Evolutionary conservation across 2,113 vertebrate species (phyloP).

Genomic region (Tylochromis polylepis): DNA sequence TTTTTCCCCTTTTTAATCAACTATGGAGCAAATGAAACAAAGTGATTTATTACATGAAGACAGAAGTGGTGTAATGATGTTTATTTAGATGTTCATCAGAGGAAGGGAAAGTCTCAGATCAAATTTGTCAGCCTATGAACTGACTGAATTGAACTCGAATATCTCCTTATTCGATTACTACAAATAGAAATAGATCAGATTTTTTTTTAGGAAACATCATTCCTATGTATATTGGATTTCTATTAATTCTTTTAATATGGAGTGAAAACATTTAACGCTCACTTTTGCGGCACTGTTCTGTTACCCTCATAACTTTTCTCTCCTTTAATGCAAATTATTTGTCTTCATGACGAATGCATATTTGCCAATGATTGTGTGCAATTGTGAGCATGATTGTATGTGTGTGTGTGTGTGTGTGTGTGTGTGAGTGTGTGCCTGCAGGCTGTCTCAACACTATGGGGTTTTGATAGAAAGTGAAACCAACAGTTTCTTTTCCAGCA

Average conservation of each 20-base stretch:
- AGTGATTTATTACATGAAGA: constrained; percentile 22
- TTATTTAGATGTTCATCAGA: constrained; percentile 41
- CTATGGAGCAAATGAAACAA: constrained; percentile 2
- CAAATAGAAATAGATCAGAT: background rate
- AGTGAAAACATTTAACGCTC: background rate
- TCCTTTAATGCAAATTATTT: background rate
- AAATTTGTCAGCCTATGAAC: background rate
- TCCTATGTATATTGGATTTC: background rate
- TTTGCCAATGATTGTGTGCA: background rate
- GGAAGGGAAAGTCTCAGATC: constrained; percentile 31
- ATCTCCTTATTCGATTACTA: constrained; percentile 34
- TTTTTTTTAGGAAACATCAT: background rate
- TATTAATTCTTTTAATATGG: background rate
- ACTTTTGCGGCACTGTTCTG: background rate
- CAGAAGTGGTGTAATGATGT: constrained; percentile 17
- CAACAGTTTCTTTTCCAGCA: constrained; percentile 76
- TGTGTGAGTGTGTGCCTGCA: constrained; percentile 29
- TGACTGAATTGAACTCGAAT: constrained; percentile 37
- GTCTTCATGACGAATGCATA: background rate
- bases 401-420: background rate
- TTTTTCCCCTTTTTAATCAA: background rate
- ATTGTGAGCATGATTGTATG: background rate
- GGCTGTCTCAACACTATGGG: constrained; percentile 47
- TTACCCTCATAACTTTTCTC: background rate
- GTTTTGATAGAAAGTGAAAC: constrained; percentile 72